phyloP scores from a whole-genome alignment of 2,113 vertebrate genomes.

The Choloepus hoffmanni region DNA sequence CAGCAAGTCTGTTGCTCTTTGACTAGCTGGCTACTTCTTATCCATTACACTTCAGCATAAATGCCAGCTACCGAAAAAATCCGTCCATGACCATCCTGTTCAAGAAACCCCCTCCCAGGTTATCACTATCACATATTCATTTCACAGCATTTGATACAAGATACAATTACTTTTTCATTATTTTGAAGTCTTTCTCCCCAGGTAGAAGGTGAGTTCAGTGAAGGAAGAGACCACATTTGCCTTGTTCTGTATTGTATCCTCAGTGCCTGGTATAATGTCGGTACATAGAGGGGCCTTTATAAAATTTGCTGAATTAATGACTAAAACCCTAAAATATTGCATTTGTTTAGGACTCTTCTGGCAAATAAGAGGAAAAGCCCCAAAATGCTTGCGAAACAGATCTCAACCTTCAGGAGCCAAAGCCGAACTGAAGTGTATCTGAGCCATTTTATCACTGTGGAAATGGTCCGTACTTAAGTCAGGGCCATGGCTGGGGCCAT shows the following conservation, averaged over 20 bases:
- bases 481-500: not conserved
- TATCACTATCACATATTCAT: not conserved
- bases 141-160: not conserved
- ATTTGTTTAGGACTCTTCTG: not conserved
- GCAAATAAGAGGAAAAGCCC: not conserved
- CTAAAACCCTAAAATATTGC: not conserved
- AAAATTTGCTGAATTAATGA: not conserved
- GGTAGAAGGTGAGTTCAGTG: not conserved
- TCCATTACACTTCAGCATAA: not conserved
- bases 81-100: not conserved
- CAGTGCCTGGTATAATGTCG: not conserved
- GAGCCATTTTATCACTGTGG: not conserved
- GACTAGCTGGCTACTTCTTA: not conserved
- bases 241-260: not conserved
- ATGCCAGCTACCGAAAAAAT: not conserved
- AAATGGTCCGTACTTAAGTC: not conserved
- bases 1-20: accelerated
- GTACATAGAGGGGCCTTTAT: not conserved
- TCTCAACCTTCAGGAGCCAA: not conserved
- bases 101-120: not conserved
- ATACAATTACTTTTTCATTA: not conserved
- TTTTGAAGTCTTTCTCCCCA: not conserved
- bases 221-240: not conserved
- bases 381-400: not conserved
- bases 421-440: not conserved